Evolutionary conservation across 1,140 invertebrate genomes (phyloP).

Genomic region (Trichomalopsis sarcophagae): DNA sequence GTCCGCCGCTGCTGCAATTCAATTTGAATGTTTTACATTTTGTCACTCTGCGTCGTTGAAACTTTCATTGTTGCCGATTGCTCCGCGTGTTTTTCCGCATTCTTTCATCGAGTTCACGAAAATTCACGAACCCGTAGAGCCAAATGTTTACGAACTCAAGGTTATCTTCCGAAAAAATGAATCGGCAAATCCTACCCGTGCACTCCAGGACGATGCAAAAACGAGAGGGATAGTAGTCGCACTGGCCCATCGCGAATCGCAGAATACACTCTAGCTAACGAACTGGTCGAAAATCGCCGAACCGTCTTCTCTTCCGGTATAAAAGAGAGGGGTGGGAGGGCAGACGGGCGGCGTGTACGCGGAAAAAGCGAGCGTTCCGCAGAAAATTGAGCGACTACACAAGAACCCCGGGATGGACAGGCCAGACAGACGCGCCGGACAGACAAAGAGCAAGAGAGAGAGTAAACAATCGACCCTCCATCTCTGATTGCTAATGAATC

Average conservation of each 20-base stretch:
- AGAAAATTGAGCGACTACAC: conserved; percentile 26
- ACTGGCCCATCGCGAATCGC: not conserved
- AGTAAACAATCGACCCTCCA: conserved; percentile 71
- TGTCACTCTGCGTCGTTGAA: too few relatives aligned
- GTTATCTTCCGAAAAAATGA: not conserved
- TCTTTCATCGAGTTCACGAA: too few relatives aligned
- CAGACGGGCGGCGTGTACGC: not conserved
- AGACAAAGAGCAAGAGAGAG: conserved; percentile 42
- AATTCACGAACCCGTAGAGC: too few relatives aligned
- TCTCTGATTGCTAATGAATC: conserved; percentile 76
- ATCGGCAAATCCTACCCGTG: not conserved
- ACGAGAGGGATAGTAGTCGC: not conserved
- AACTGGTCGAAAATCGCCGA: conserved; percentile 40
- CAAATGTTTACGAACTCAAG: too few relatives aligned
- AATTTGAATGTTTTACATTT: too few relatives aligned
- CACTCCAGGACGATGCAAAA: not conserved
- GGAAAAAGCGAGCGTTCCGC: conserved; percentile 18
- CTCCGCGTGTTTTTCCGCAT: too few relatives aligned
- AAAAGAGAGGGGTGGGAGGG: not conserved
- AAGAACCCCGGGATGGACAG: not conserved
- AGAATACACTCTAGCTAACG: conserved; percentile 33
- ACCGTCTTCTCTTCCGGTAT: conserved; percentile 22
- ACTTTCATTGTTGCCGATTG: too few relatives aligned
- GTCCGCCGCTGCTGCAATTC: too few relatives aligned
- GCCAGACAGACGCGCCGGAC: not conserved